Base-by-base conservation (phyloP, 1,140 invertebrate genomes). In the Papilio polytes region DNA sequence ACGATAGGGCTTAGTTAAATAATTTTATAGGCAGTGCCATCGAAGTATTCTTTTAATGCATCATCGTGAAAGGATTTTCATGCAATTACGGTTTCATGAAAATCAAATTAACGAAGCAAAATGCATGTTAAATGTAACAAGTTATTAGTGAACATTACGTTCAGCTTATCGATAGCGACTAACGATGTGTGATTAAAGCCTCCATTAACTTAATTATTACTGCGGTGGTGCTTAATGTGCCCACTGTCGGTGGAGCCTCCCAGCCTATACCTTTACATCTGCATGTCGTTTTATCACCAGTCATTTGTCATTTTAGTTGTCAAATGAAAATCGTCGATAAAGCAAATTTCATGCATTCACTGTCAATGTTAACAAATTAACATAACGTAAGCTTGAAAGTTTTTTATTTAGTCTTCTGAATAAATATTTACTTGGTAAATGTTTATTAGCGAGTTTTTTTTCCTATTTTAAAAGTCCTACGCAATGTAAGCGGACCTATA, bases 131-230 rank as follows among this genome's bases (percentile, higher is more conserved):
- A 63, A 22, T 63, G 59, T 22, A n/a, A 63, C 59, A 63, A 63
- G 59, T 63, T 63, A 63, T 63, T 63, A 63, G 22, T 70, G 63
- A 31, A 15, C 22, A 31, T 70, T 70, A 31, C 15, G 26, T 12
- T 31, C 22, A 26, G 3, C 26, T 70, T 70, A 70, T 70, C 63
- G 63, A 70, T 70, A 70, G 63, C 26, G 26, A 15, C 22, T 70
- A 70, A 70, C 63, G 63, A 70, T 70, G 63, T 70, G 31, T 70
- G 63, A 31, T 70, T 31, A 70, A 70, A 70, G 63, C 63, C 63
- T 70, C 63, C 63, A 70, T 70, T 70, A 70, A 70, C 22, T 70
- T 70, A 70, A 70, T 70, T 26, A 70, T 70, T 3, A 1, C 63
- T 70, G 26, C 26, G 63, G 26, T 70, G 26, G 63, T 66, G 63